Conservation (phyloP, 1,140 invertebrate genomes). For the Pogonognathellus flavescens region DNA sequence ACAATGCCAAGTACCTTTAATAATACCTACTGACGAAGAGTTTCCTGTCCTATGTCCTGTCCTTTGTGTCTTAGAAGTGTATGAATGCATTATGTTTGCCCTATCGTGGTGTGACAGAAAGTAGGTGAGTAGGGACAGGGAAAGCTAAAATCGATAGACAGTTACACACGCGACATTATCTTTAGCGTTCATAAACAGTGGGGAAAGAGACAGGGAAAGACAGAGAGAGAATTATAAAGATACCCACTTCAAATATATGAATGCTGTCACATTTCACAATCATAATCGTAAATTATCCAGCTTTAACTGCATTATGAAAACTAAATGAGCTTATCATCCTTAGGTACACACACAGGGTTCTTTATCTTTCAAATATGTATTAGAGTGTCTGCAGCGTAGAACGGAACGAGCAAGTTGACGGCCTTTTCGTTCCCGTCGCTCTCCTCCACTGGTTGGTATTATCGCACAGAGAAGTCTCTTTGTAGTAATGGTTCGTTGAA, state of each 20-base stretch:
- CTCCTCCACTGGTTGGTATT: too few species aligned
- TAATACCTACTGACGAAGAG: too few species aligned
- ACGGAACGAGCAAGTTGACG: too few species aligned
- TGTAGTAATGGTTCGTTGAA: too few species aligned
- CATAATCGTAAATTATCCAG: conserved; percentile 38
- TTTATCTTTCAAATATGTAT: conserved; percentile 10
- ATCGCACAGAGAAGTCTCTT: too few species aligned
- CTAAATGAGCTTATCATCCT: conserved; percentile 34
- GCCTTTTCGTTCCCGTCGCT: too few species aligned
- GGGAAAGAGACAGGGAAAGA: background rate
- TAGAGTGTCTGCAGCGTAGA: too few species aligned
- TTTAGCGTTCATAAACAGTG: conserved; percentile 21
- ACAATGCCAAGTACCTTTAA: too few species aligned
- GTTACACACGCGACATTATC: conserved; percentile 49
- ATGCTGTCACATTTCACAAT: conserved; percentile 33
- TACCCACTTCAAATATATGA: conserved; percentile 32
- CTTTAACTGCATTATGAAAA: conserved; percentile 42
- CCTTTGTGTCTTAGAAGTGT: background rate
- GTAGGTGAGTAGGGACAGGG: conserved; percentile 41
- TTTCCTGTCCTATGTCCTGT: too few species aligned
- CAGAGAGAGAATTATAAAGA: conserved; percentile 24
- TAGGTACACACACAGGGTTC: too few species aligned
- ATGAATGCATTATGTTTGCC: conserved; percentile 28
- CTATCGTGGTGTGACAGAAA: conserved; percentile 9
- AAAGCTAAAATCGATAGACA: conserved; percentile 48